Base-by-base conservation (phyloP, 2,888 invertebrate species). In the Brachyptera risi region DNA sequence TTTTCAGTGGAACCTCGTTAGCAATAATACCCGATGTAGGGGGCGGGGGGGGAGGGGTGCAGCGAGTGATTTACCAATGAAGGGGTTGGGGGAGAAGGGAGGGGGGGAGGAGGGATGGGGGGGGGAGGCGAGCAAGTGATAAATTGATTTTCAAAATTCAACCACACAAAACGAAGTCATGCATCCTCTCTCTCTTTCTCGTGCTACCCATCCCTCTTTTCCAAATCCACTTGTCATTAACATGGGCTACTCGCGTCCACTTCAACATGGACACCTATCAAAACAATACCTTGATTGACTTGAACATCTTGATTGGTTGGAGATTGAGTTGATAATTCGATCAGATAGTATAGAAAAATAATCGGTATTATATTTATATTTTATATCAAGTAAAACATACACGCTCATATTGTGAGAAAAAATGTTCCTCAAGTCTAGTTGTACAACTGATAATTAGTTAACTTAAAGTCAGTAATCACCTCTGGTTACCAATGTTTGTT, bases 81-180 rank as follows among this genome's bases (percentile, higher is more conserved):
- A 56, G 23, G 11, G 42, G 50, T 11, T 21, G 56, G 56, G 24
- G 26, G 19, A 19, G n/a, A 13, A n/a, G 19, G 54, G n/a, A 15
- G 13, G 19, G 54, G 35, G 23, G 56, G 23, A 37, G 13, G 26
- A 21, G 21, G 49, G 35, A n/a, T 15, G 35, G 21, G 27, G 58
- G 58, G 5, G 37, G 49, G 47, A 19, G 35, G 35, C 9, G 58
- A 19, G 58, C 31, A 58, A 49, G 49, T 47, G 64, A 64, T 64
- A 64, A 64, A 64, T 64, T 64, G 64, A 64, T 64, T 64, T 64
- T 64, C 64, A 64, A 64, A 64, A 64, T 60, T 64, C 64, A 61
- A 60, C 64, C 58, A 47, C 64, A 60, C 59, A 64, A 64, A 64
- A 63, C 62, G 62, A 64, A 60, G 58, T 60, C 60, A 62, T 62